Conservation (phyloP, 2,888 invertebrate species). For the Drosophila paranaensis region DNA sequence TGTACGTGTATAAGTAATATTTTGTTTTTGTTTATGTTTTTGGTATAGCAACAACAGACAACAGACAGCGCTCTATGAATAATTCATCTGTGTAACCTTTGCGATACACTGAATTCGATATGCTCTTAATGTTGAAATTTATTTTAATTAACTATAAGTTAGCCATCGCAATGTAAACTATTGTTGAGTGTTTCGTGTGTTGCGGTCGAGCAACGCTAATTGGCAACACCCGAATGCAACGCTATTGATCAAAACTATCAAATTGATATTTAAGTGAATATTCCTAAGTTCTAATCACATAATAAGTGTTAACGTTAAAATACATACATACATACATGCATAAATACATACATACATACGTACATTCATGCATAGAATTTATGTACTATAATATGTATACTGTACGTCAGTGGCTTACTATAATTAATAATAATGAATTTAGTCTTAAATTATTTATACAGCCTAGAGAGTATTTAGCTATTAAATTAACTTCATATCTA, state of each 20-base stretch:
- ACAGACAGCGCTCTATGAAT: neutral
- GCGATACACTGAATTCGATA: conserved; percentile 8
- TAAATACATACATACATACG: conserved; percentile 3
- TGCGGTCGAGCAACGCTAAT: conserved; percentile 4
- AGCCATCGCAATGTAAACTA: conserved; percentile 28
- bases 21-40: conserved; percentile 11
- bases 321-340: conserved; percentile 21
- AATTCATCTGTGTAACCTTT: conserved; percentile 20
- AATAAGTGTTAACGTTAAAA: conserved; percentile 15
- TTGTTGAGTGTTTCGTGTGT: conserved; percentile 23
- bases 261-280: conserved; percentile 20
- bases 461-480: conserved; percentile 36
- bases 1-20: conserved; percentile 12
- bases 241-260: conserved; percentile 24
- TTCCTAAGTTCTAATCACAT: conserved; percentile 14
- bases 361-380: conserved; percentile 17
- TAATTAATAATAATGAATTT: conserved; percentile 33
- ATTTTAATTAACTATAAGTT: conserved; percentile 37
- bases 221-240: conserved; percentile 3
- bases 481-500: conserved; percentile 28
- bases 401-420: conserved; percentile 40
- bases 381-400: conserved; percentile 30
- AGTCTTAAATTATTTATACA: conserved; percentile 40
- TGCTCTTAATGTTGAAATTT: conserved; percentile 25
- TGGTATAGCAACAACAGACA: conserved; percentile 13